A percentile compares a stretch with the other conserved stretches of the same genome.
Conservation (phyloP, 2,113 vertebrate genomes). For the Aplodontia rufa region DNA sequence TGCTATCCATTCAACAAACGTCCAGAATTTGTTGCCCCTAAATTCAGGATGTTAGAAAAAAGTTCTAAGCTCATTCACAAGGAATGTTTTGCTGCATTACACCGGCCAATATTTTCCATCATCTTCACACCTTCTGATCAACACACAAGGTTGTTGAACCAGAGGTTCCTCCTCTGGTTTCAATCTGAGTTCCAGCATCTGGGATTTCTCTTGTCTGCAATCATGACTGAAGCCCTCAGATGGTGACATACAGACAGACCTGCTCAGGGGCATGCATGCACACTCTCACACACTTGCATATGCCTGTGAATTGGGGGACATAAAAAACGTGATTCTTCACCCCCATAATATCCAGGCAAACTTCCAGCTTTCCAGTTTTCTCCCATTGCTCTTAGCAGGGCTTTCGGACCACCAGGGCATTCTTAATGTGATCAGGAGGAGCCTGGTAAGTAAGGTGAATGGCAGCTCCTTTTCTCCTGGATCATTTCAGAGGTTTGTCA, state of each 20-base stretch:
- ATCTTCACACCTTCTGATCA: background rate
- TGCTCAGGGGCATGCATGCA: background rate
- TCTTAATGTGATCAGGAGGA: background rate
- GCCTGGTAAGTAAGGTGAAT: no score
- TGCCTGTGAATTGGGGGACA: background rate
- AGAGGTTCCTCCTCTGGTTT: background rate
- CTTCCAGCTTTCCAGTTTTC: no score
- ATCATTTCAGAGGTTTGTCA: background rate
- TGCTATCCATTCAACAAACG: background rate
- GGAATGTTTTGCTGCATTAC: background rate
- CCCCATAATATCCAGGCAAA: background rate
- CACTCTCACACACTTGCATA: fast-evolving
- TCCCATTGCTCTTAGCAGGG: background rate
- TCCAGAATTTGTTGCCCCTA: fast-evolving
- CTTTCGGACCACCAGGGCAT: background rate
- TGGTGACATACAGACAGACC: background rate
- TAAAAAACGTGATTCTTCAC: background rate
- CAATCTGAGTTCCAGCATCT: background rate
- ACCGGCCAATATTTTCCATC: background rate
- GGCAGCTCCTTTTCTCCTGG: background rate
- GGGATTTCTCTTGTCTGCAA: background rate
- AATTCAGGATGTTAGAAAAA: background rate
- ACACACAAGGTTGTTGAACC: fast-evolving
- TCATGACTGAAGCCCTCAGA: background rate
- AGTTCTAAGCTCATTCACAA: background rate